phyloP scores from a whole-genome alignment of 2,888 invertebrate genomes.

The Cremastinae sp. region DNA sequence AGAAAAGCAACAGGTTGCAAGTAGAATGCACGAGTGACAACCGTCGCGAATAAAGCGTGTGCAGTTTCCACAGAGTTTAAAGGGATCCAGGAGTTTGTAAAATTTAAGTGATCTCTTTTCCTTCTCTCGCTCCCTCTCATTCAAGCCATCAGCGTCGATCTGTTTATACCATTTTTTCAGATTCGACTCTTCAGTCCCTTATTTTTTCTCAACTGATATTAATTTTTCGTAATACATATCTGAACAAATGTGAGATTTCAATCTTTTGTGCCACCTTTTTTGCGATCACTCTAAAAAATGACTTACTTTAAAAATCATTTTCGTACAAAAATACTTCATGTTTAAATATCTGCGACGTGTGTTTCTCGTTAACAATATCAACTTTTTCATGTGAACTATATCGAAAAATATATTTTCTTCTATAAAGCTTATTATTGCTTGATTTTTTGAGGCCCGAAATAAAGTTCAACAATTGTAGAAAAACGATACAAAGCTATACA shows the following conservation, averaged over 20 bases:
- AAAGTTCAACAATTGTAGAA: constrained; percentile 1
- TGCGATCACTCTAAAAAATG: too few relatives aligned
- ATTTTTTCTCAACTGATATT: too few relatives aligned
- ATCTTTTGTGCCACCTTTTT: too few relatives aligned
- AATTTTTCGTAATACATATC: too few relatives aligned
- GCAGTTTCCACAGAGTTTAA: constrained; percentile 46
- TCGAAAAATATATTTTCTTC: background rate
- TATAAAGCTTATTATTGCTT: background rate
- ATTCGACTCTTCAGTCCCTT: background rate
- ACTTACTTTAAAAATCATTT: background rate
- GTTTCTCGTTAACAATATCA: too few relatives aligned
- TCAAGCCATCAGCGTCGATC: background rate
- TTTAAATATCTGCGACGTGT: too few relatives aligned
- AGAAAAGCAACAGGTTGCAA: constrained; percentile 79
- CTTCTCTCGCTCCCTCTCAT: constrained; percentile 50
- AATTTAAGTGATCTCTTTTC: constrained; percentile 14
- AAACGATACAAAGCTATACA: background rate
- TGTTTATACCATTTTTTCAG: background rate
- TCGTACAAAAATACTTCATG: background rate
- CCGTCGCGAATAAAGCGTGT: constrained; percentile 62
- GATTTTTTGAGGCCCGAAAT: background rate
- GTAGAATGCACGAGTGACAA: constrained; percentile 77
- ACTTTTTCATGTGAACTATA: too few relatives aligned
- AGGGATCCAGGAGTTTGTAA: constrained; percentile 11
- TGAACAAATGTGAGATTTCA: too few relatives aligned